A percentile compares a stretch with the other conserved stretches of the same genome.
phyloP scores from a whole-genome alignment of 53 echinoderm and acorn worm species.

The Hippasteria phrygiana region DNA sequence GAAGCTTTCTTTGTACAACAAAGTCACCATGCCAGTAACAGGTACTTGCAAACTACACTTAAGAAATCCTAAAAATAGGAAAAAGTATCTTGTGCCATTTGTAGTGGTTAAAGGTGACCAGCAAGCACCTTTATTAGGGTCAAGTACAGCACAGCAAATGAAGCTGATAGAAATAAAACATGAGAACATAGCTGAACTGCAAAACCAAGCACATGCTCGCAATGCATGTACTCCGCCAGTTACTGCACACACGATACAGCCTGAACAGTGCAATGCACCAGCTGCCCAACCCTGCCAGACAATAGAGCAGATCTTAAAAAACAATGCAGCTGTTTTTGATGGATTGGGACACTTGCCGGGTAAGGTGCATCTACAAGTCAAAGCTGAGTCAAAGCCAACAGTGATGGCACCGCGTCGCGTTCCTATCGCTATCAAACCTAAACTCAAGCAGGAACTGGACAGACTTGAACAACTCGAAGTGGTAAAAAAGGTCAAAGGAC shows the following conservation, averaged over 20 bases:
- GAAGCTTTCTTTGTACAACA: too few species aligned
- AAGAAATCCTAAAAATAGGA: too few species aligned
- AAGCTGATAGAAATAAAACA: too few species aligned
- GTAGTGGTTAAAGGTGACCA: too few species aligned
- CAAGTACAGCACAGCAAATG: too few species aligned
- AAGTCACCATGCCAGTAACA: too few species aligned
- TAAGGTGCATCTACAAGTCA: constrained; percentile 47
- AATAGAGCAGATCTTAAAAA: too few species aligned
- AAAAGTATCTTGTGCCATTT: too few species aligned
- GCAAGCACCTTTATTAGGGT: too few species aligned
- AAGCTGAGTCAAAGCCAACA: constrained; percentile 47
- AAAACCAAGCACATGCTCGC: constrained; percentile 35
- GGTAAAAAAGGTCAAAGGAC: constrained; percentile 43
- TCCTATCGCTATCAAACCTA: constrained; percentile 66
- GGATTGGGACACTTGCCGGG: constrained; percentile 66
- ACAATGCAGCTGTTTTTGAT: constrained; percentile 51
- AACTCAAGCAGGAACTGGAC: constrained; percentile 68
- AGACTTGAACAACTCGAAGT: constrained; percentile 62
- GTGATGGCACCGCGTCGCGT: constrained; percentile 64
- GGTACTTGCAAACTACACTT: too few species aligned
- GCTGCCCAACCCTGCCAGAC: too few species aligned
- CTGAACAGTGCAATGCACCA: neutral
- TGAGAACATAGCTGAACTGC: too few species aligned
- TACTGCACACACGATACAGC: constrained; percentile 1
- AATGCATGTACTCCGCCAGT: neutral